Evolutionary conservation across 2,113 vertebrate genomes (phyloP), one percentile per base, ranked within the genome.

Genomic region (Colinus virginianus): DNA sequence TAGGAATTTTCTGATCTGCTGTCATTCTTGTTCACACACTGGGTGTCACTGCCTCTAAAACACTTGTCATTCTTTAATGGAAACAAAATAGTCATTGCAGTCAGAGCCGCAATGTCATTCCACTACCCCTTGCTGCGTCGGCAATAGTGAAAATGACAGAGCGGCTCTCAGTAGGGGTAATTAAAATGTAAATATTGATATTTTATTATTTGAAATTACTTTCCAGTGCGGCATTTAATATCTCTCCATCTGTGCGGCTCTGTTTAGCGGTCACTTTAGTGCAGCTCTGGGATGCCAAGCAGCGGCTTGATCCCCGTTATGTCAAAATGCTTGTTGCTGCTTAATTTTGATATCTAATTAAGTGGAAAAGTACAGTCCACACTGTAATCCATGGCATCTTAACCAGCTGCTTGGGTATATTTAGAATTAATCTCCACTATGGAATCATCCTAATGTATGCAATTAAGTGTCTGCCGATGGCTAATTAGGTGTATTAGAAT

Each of bases 141-240:
- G 98, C 98, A 98, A 98, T 98, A 97, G 98, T 97, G 98, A 95
- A 97, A 98, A 98, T 98, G 98, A 98, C 98, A 98, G 98, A 98
- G 98, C 89, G 90, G 97, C 97, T 98, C 98, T 98, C 97, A 97
- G 98, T 98, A 98, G 98, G 98, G 98, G 98, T 99, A 99, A 99
- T 99, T 99, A 99, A 99, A 99, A 99, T 99, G 99, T 99, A 99
- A 99, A 99, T 99, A 99, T 99, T 99, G 99, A 99, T 99, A 99
- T 99, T 99, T 99, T 99, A 99, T 99, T 98, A 99, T 99, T 99
- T 99, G 98, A 99, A 99, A 99, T 98, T 98, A 99, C 99, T 99
- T 98, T 98, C 98, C 98, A 98, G 98, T 98, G 98, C 96, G 98
- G 98, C 98, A 98, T 98, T 99, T 99, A 99, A 99, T 99, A 99